Conservation (phyloP, 2,888 invertebrate species). For the Netelia virgata region DNA sequence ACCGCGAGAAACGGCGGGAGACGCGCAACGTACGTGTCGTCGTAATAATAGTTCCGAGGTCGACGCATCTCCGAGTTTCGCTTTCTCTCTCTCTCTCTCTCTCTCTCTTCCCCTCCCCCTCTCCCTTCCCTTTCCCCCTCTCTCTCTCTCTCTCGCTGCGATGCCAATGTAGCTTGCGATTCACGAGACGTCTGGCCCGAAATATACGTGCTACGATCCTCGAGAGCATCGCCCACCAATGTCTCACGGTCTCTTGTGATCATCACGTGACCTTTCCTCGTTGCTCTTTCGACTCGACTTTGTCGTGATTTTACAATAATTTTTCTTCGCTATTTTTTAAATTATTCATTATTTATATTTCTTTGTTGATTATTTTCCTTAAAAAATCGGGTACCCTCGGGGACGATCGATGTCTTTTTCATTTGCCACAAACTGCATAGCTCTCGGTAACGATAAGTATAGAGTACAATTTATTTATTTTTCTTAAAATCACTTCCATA, state of each 20-base stretch:
- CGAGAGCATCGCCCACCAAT: constrained; percentile 8
- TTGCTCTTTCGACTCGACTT: not conserved
- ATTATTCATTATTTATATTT: no score
- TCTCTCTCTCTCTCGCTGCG: constrained; percentile 27
- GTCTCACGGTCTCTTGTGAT: not conserved
- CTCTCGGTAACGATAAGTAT: no score
- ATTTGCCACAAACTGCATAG: no score
- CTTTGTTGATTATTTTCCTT: no score
- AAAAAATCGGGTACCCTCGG: no score
- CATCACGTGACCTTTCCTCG: constrained; percentile 9
- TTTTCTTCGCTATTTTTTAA: not conserved
- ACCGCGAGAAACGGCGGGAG: constrained; percentile 47
- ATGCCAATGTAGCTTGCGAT: constrained; percentile 30
- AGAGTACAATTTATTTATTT: no score
- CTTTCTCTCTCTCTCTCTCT: constrained; percentile 2
- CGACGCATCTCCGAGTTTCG: constrained; percentile 60
- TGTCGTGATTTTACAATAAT: not conserved
- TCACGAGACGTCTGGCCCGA: constrained; percentile 57
- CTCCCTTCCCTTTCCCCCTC: not conserved
- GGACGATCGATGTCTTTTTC: no score
- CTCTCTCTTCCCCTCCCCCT: not conserved
- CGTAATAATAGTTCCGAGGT: constrained; percentile 69
- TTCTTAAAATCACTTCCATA: no score
- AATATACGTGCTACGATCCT: constrained; percentile 38
- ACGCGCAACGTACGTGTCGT: constrained; percentile 52